A percentile compares a stretch with the other conserved stretches of the same genome.
These are phyloP conservation scores for Eurytoma adleriae DNA, from an alignment of 2,888 invertebrate genomes.

Conservation along the genomic window DNA sequence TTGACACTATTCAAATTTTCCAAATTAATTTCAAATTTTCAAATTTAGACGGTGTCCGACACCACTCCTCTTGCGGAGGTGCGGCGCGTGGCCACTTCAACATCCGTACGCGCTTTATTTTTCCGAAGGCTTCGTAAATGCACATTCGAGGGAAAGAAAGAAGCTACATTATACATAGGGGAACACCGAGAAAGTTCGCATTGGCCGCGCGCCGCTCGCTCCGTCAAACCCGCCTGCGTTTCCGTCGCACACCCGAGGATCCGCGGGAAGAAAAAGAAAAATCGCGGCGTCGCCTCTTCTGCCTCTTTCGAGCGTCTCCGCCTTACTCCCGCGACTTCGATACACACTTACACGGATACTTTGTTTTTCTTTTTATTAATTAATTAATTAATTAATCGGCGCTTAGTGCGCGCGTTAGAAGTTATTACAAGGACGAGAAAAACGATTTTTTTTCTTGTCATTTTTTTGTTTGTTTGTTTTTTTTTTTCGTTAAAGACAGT, in stretches of 20 bases:
- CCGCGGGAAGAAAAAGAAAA: constrained; percentile 10
- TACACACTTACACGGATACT: constrained; percentile 9
- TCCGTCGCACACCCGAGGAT: background rate
- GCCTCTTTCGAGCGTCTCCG: background rate
- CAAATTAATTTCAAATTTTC: too few relatives aligned
- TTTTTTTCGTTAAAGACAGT: constrained; percentile 18
- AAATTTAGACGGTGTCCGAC: too few relatives aligned
- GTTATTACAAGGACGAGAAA: constrained; percentile 38
- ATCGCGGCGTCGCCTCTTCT: constrained; percentile 13
- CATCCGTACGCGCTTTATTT: too few relatives aligned
- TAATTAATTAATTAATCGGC: background rate
- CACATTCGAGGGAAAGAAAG: too few relatives aligned
- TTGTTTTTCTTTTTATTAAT: constrained; percentile 1
- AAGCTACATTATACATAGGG: too few relatives aligned
- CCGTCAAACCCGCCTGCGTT: background rate
- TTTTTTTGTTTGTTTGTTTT: background rate
- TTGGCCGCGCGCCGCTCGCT: background rate
- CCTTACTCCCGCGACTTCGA: background rate
- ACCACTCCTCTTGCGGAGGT: too few relatives aligned
- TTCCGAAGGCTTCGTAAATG: too few relatives aligned
- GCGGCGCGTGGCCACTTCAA: too few relatives aligned
- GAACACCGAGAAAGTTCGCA: background rate
- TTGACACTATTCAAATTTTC: too few relatives aligned
- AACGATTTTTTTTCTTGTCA: constrained; percentile 21
- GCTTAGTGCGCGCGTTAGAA: constrained; percentile 15